Evolutionary conservation across 2,888 invertebrate genomes (phyloP).

Genomic region (Glyphotaelius pellucidus): DNA sequence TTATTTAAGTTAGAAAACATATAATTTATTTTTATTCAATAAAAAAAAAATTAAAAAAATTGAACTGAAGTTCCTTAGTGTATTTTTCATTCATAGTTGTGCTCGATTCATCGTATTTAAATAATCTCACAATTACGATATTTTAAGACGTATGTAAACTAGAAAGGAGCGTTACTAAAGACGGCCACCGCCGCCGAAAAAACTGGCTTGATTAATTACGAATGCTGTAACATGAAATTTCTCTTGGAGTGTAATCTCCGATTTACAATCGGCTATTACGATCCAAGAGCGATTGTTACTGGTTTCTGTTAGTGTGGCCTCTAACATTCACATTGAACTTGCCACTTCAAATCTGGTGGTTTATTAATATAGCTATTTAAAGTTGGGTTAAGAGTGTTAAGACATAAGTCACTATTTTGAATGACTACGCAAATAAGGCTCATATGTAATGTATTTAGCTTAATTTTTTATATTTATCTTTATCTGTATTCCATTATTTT

Average conservation of each 20-base stretch:
- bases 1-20: too few relatives aligned
- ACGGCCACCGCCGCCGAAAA: not conserved
- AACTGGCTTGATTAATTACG: not conserved
- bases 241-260: constrained; percentile 26
- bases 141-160: not conserved
- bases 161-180: not conserved
- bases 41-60: too few relatives aligned
- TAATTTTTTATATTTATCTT: too few relatives aligned
- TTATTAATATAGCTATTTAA: not conserved
- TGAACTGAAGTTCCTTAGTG: too few relatives aligned
- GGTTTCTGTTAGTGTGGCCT: not conserved
- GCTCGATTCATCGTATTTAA: not conserved
- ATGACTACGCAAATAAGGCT: not conserved
- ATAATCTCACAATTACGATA: not conserved
- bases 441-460: not conserved
- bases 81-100: not conserved
- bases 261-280: not conserved
- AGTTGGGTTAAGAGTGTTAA: not conserved
- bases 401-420: not conserved
- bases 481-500: too few relatives aligned
- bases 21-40: too few relatives aligned
- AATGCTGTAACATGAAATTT: constrained; percentile 14
- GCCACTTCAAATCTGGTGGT: not conserved
- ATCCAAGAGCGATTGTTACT: not conserved
- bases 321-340: constrained; percentile 33